Evolutionary conservation across 2,113 vertebrate genomes (phyloP), one percentile per base, ranked within the genome.

Genomic region (Nestor notabilis): DNA sequence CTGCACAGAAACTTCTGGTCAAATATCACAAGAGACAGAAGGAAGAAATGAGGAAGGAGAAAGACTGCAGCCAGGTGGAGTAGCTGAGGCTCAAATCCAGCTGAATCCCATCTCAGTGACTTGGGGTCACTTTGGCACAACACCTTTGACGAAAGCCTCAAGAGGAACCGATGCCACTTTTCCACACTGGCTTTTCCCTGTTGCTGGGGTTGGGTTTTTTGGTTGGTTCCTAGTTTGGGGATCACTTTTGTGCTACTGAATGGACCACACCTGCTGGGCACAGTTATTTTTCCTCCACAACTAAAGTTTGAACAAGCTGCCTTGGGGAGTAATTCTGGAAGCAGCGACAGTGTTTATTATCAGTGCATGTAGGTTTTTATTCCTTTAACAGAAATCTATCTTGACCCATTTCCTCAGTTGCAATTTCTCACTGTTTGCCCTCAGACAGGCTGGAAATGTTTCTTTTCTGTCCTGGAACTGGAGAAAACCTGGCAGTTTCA

Each of bases 251-350:
- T 60, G 43, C 75, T 33, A 18, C 53, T 5, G 1, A 80, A 87
- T n/a, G 53, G 74, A 68, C 81, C 65, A 65, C 52, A 70, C 94
- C 64, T 77, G 70, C 44, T 83, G 75, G 80, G 39, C 77, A 60
- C 79, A 83, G 74, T 81, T 92, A 79, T 80, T 78, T 83, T 81
- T 93, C 83, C 66, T 96, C 39, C 71, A 70, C 72, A 25, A 6
- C 71, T 60, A 1, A 82, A 79, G n/a, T 79, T 46, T 84, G 81
- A 86, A 27, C 20, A 66, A 78, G 68, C n/a, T 72, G 46, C 83
- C 74, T 83, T 47, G 12, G 89, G 82, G 90, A 94, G 68, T 46
- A 39, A 65, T 91, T 97, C n/a, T 75, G 72, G 83, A 95, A 95
- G 71, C 63, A 92, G 78, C 50, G 87, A 70, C 60, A 66, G 41